phyloP scores from a whole-genome alignment of 1,140 invertebrate species.

The Telenomus remus region DNA sequence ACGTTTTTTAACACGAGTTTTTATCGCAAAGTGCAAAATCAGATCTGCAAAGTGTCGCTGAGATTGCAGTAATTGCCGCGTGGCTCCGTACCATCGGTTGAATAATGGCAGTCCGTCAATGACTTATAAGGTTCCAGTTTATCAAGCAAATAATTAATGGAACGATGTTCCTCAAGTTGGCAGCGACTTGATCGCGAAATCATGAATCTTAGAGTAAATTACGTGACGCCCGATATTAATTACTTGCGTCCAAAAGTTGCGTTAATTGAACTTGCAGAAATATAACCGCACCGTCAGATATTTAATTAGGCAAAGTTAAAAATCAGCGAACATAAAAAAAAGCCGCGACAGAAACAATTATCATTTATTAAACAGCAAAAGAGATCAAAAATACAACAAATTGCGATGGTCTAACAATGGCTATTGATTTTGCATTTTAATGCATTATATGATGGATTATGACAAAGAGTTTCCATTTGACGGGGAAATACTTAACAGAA shows the following conservation, averaged over 20 bases:
- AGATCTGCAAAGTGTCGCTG: background rate
- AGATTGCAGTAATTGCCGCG: constrained; percentile 24
- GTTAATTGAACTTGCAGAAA: constrained; percentile 48
- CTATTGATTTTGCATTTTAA: constrained; percentile 7
- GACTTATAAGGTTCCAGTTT: constrained; percentile 54
- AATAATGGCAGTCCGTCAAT: constrained; percentile 35
- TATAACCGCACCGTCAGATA: constrained; percentile 15
- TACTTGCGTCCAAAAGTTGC: constrained; percentile 50
- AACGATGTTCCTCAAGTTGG: constrained; percentile 46
- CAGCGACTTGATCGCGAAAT: constrained; percentile 52
- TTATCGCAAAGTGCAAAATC: no score
- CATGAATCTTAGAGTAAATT: constrained; percentile 58
- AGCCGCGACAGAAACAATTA: no score
- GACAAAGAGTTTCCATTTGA: constrained; percentile 1
- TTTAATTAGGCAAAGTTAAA: no score
- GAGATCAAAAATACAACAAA: no score
- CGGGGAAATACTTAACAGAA: background rate
- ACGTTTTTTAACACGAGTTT: no score
- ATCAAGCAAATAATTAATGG: constrained; percentile 55
- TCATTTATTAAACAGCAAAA: no score
- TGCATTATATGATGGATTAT: constrained; percentile 14
- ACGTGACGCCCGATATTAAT: constrained; percentile 54
- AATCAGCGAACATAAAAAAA: no score
- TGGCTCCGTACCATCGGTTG: constrained; percentile 2
- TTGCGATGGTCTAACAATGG: background rate